Evolutionary conservation across 2,888 invertebrate species (phyloP).

Genomic region (Tetanocera ferruginea): DNA sequence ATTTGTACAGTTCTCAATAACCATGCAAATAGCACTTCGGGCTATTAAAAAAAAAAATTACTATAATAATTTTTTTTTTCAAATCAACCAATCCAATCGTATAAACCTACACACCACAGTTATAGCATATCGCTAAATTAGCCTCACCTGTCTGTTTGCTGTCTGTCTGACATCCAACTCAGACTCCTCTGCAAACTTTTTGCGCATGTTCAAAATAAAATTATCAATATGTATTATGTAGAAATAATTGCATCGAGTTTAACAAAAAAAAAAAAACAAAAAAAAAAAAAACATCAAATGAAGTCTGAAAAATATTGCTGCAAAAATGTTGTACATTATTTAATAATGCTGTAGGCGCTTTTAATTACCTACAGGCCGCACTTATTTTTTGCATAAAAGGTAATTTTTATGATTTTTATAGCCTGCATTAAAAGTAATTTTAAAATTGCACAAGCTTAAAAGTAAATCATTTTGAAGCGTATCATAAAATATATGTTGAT

Average conservation of each 20-base stretch:
- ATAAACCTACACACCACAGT: no score
- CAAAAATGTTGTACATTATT: slow-evolving; percentile 3
- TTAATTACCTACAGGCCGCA: background rate
- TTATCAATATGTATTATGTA: background rate
- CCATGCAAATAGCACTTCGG: no score
- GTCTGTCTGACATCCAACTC: background rate
- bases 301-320: no score
- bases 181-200: background rate
- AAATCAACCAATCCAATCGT: no score
- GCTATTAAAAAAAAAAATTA: no score
- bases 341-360: slow-evolving; percentile 16
- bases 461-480: slow-evolving; percentile 2
- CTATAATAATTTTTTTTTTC: no score
- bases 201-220: background rate
- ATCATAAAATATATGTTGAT: no score
- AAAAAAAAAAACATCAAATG: no score
- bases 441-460: background rate
- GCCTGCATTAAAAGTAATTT: slow-evolving; percentile 1
- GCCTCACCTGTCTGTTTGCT: no score
- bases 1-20: no score
- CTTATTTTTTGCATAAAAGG: slow-evolving; percentile 1
- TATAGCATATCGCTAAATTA: no score
- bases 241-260: background rate
- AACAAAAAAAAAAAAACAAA: no score
- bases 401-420: slow-evolving; percentile 11